These are phyloP conservation scores for Cryptus armator DNA, from an alignment of 2,888 invertebrate species.

Conservation along the genomic window DNA sequence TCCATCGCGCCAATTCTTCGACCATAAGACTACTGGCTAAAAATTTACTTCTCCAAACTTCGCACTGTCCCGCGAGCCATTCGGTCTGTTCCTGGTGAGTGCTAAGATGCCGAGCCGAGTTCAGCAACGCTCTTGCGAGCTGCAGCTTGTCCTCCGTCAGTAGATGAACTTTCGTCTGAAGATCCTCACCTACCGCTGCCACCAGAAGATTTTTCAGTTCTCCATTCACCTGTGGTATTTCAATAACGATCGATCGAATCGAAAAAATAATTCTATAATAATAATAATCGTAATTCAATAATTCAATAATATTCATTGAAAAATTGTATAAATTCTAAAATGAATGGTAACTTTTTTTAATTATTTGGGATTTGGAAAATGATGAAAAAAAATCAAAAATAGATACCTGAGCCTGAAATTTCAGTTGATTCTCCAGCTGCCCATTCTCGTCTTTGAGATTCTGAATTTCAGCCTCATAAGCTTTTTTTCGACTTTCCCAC, in stretches of 20 bases:
- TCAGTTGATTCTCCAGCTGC: conserved; percentile 92
- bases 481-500: conserved; percentile 86
- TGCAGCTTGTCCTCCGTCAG: conserved; percentile 97
- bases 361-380: conserved; percentile 29
- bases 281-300: not conserved
- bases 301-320: not conserved
- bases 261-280: not conserved
- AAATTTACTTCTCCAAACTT: conserved; percentile 99
- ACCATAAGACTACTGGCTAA: conserved; percentile 97
- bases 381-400: conserved; percentile 7
- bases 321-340: not conserved
- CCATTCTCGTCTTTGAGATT: conserved; percentile 90
- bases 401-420: conserved; percentile 92
- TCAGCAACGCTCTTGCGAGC: conserved; percentile 93
- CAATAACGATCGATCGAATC: not conserved
- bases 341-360: not conserved
- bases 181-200: conserved; percentile 97
- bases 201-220: conserved; percentile 97
- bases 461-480: conserved; percentile 88
- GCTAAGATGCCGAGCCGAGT: conserved; percentile 93
- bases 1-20: conserved; percentile 93
- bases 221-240: conserved; percentile 90
- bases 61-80: conserved; percentile 96
- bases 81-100: conserved; percentile 97
- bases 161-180: conserved; percentile 95